Evolutionary conservation across 2,113 vertebrate species (phyloP).

Genomic region (Melanocharis versteri): DNA sequence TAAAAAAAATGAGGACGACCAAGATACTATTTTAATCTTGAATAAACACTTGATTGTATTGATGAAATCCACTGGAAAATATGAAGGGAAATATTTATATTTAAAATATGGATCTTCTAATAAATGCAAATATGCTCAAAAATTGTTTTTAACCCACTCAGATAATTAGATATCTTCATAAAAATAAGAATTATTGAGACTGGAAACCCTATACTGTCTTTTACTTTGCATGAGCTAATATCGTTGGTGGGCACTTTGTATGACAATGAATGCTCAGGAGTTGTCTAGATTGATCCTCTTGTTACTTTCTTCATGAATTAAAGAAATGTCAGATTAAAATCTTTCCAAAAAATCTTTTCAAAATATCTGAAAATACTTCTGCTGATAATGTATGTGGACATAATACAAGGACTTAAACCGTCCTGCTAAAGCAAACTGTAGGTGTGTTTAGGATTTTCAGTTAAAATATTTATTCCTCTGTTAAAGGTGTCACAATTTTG

Average conservation of each 20-base stretch:
- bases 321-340: not conserved
- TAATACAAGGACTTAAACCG: not conserved
- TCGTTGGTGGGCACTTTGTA: not conserved
- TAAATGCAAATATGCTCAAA: not conserved
- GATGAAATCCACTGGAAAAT: not conserved
- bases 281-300: not conserved
- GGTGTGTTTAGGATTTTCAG: not conserved
- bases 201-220: not conserved
- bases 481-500: not conserved
- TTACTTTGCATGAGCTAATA: not conserved
- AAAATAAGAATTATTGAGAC: not conserved
- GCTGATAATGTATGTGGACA: not conserved
- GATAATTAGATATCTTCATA: not conserved
- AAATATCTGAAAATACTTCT: not conserved
- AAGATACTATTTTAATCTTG: not conserved
- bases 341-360: not conserved
- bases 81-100: not conserved
- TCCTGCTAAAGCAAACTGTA: not conserved
- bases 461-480: not conserved
- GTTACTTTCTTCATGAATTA: not conserved
- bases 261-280: not conserved
- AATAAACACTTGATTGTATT: not conserved
- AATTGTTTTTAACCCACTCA: not conserved
- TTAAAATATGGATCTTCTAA: accelerated
- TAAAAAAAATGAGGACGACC: not conserved